Evolutionary conservation across 2,888 invertebrate genomes (phyloP).

Genomic region (Drosophila neotestacea): DNA sequence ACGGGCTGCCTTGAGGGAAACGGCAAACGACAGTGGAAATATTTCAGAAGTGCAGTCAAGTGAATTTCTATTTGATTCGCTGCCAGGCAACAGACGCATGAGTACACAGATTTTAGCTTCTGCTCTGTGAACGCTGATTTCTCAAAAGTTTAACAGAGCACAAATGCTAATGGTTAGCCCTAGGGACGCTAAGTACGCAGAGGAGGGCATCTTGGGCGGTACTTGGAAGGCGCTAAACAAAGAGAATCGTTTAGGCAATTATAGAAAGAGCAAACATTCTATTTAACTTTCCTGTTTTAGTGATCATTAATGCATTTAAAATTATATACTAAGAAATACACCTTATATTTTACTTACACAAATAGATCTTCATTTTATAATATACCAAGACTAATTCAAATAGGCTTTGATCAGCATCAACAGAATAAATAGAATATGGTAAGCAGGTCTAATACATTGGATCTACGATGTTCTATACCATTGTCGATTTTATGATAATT

Average conservation of each 20-base stretch:
- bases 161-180: constrained; percentile 53
- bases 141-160: constrained; percentile 40
- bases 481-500: too few species aligned
- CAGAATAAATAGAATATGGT: too few species aligned
- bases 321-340: not conserved
- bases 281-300: constrained; percentile 4
- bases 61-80: constrained; percentile 58
- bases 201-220: not conserved
- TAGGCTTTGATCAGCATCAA: too few species aligned
- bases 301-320: not conserved
- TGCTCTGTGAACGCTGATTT: constrained; percentile 36
- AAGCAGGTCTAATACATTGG: too few species aligned
- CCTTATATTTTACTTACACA: too few species aligned
- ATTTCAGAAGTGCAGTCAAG: constrained; percentile 59
- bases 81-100: constrained; percentile 37
- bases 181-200: constrained; percentile 25
- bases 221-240: constrained; percentile 2
- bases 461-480: too few species aligned
- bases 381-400: too few species aligned
- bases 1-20: constrained; percentile 30
- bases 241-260: constrained; percentile 14
- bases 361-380: too few species aligned
- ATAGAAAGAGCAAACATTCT: not conserved
- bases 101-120: constrained; percentile 44
- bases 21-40: constrained; percentile 54